Conservation (phyloP, 1,140 invertebrate genomes). For the Danaus plexippus region DNA sequence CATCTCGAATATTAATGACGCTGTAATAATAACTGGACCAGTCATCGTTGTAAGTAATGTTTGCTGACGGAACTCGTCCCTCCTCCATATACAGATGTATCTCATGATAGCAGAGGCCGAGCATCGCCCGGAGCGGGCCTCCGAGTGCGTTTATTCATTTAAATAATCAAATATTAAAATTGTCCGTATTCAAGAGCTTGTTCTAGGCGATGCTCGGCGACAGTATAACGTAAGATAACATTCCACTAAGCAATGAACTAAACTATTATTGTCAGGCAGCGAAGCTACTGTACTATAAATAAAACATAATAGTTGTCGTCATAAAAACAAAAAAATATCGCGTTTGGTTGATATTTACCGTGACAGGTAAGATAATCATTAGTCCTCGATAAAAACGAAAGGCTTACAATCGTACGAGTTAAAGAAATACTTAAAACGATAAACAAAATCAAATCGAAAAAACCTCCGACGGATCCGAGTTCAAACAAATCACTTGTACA, state of each 20-base stretch:
- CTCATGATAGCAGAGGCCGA: too few species aligned
- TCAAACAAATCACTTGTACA: slow-evolving; percentile 5
- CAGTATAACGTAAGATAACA: too few species aligned
- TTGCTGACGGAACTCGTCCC: too few species aligned
- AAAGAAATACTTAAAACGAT: slow-evolving; percentile 15
- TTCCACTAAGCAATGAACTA: slow-evolving; percentile 27
- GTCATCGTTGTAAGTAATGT: too few species aligned
- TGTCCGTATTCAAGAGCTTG: too few species aligned
- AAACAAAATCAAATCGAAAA: slow-evolving; percentile 7
- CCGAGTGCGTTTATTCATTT: too few species aligned
- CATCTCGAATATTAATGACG: too few species aligned
- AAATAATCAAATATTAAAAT: too few species aligned
- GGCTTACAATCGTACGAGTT: slow-evolving; percentile 12
- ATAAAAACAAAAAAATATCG: slow-evolving; percentile 24
- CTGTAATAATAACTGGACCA: too few species aligned
- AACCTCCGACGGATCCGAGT: slow-evolving; percentile 1
- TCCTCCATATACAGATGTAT: too few species aligned
- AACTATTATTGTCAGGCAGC: slow-evolving; percentile 54
- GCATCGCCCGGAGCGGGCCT: too few species aligned
- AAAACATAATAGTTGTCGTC: slow-evolving; percentile 41
- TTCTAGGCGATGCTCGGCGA: too few species aligned
- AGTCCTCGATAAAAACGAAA: slow-evolving; percentile 6
- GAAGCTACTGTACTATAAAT: slow-evolving; percentile 39
- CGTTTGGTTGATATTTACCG: slow-evolving; percentile 21
- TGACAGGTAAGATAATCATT: slow-evolving; percentile 9